Percentiles rank a stretch among this genome's conserved stretches.
phyloP scores from a whole-genome alignment of 2,888 invertebrate species.

The Mythimna impura region DNA sequence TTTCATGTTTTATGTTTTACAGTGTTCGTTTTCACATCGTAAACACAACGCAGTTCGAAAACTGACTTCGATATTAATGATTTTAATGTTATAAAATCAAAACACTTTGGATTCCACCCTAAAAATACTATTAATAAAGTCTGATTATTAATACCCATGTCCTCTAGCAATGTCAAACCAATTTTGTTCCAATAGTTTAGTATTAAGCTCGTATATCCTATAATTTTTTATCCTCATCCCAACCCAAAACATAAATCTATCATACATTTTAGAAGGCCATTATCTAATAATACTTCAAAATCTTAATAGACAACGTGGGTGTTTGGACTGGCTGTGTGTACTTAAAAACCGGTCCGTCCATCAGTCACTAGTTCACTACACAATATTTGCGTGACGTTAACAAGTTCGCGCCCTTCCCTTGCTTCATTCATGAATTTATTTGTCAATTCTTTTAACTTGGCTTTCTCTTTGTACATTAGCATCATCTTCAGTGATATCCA shows the following conservation, averaged over 20 bases:
- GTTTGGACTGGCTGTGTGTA: conserved; percentile 75
- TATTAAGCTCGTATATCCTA: conserved; percentile 16
- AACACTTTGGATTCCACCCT: conserved; percentile 5
- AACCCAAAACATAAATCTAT: conserved; percentile 53
- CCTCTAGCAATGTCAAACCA: conserved; percentile 23
- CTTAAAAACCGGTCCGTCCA: conserved; percentile 80
- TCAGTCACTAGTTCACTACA: conserved; percentile 77
- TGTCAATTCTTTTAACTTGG: conserved; percentile 51
- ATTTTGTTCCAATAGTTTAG: conserved; percentile 21
- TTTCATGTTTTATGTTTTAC: conserved; percentile 48
- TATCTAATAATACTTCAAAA: conserved; percentile 66
- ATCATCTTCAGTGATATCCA: not conserved
- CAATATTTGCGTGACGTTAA: conserved; percentile 83
- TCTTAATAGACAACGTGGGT: conserved; percentile 70
- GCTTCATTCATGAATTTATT: conserved; percentile 76
- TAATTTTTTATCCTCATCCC: conserved; percentile 36
- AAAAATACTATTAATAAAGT: conserved; percentile 8
- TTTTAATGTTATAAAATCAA: conserved; percentile 2
- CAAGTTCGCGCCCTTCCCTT: conserved; percentile 72
- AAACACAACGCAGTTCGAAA: conserved; percentile 31
- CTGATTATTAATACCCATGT: conserved; percentile 13
- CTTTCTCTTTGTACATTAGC: conserved; percentile 61
- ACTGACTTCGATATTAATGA: conserved; percentile 9
- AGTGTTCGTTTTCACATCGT: conserved; percentile 36
- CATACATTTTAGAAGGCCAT: conserved; percentile 47